A percentile compares a stretch with the other conserved stretches of the same genome.
Evolutionary conservation across 2,888 invertebrate genomes (phyloP).

Genomic region (Pseudoips prasinana): DNA sequence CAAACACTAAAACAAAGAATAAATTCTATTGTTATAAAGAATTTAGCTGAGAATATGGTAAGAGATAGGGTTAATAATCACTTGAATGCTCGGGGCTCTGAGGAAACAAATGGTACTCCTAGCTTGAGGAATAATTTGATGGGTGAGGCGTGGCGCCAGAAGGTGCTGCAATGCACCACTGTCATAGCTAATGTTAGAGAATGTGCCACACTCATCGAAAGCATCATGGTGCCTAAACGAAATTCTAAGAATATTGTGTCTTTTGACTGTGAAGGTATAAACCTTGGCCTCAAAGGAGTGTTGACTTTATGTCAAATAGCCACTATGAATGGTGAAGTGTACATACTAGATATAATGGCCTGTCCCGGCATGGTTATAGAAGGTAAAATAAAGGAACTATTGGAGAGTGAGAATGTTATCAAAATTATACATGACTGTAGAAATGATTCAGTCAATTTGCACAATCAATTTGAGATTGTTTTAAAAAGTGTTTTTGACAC

Average conservation of each 20-base stretch:
- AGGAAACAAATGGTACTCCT: slow-evolving; percentile 68
- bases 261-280: slow-evolving; percentile 96
- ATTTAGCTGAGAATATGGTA: slow-evolving; percentile 92
- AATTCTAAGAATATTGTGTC: slow-evolving; percentile 86
- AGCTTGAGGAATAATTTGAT: slow-evolving; percentile 70
- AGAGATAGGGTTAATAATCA: slow-evolving; percentile 75
- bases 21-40: slow-evolving; percentile 93
- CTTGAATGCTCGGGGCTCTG: slow-evolving; percentile 66
- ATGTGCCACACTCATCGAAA: slow-evolving; percentile 88
- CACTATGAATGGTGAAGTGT: slow-evolving; percentile 90
- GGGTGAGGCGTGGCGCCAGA: slow-evolving; percentile 91
- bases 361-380: slow-evolving; percentile 90
- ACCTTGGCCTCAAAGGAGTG: slow-evolving; percentile 93
- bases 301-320: slow-evolving; percentile 93
- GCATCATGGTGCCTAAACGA: slow-evolving; percentile 84
- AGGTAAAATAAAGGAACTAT: slow-evolving; percentile 89
- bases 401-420: slow-evolving; percentile 90
- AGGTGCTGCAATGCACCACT: slow-evolving; percentile 90
- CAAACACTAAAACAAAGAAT: slow-evolving; percentile 94
- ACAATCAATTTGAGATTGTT: slow-evolving; percentile 92
- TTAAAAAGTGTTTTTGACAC: slow-evolving; percentile 95
- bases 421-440: slow-evolving; percentile 97
- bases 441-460: slow-evolving; percentile 94
- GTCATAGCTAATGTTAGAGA: slow-evolving; percentile 91
- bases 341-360: slow-evolving; percentile 93